Conservation (phyloP, 2,888 invertebrate genomes). For the Argyresthia albistria region DNA sequence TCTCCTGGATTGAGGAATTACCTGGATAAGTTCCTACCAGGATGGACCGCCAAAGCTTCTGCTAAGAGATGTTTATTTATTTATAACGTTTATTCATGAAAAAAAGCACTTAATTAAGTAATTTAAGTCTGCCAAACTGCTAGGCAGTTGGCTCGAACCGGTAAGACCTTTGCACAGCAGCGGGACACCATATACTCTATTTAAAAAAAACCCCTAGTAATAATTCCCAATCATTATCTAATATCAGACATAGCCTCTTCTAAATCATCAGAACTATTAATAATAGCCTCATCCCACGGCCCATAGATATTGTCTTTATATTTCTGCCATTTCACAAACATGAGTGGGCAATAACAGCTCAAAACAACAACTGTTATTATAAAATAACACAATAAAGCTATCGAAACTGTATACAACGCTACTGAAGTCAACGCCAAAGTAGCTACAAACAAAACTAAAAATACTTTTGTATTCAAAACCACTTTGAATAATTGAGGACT, state of each 20-base stretch:
- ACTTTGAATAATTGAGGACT: conserved; percentile 84
- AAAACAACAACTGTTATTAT: conserved; percentile 74
- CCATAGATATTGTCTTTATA: conserved; percentile 95
- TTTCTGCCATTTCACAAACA: conserved; percentile 83
- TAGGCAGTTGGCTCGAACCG: too few species aligned
- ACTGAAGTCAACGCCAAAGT: conserved; percentile 64
- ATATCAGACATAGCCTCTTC: conserved; percentile 26
- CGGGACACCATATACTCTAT: too few species aligned
- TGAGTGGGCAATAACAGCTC: conserved; percentile 80
- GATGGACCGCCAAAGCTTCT: too few species aligned
- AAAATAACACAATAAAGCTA: conserved; percentile 74
- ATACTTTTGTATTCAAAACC: conserved; percentile 69
- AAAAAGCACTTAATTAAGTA: too few species aligned
- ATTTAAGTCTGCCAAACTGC: too few species aligned
- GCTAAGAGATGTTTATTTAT: too few species aligned
- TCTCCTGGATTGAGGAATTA: too few species aligned
- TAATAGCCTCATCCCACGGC: conserved; percentile 97
- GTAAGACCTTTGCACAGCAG: too few species aligned
- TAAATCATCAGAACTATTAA: conserved; percentile 74
- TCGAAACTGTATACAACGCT: conserved; percentile 70
- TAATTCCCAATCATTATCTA: neutral
- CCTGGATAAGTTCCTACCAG: too few species aligned
- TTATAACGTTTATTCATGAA: too few species aligned
- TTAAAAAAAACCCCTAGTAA: neutral
- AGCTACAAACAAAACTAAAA: conserved; percentile 62